Evolutionary conservation across 1,140 invertebrate species (phyloP).

Genomic region (Pseudomyrmex sp.): DNA sequence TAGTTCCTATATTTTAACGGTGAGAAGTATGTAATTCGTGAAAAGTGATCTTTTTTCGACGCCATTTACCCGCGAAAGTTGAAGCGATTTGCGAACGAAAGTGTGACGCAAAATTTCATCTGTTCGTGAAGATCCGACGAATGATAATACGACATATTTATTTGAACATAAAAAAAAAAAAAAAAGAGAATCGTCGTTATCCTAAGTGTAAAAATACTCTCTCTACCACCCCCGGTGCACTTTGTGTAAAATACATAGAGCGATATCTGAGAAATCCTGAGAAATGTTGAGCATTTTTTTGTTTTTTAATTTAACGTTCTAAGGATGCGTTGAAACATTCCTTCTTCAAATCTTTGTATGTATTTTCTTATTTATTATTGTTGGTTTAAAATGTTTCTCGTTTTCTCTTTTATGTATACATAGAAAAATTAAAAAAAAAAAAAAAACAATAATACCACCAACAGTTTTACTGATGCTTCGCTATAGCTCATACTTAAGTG

Average conservation of each 20-base stretch:
- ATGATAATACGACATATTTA: conserved; percentile 15
- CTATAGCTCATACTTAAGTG: conserved; percentile 36
- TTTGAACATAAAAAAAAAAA: conserved; percentile 17
- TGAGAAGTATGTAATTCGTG: conserved; percentile 32
- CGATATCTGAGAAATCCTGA: conserved; percentile 4
- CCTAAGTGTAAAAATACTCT: conserved; percentile 47
- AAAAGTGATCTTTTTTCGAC: not conserved
- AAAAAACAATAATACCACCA: conserved; percentile 5
- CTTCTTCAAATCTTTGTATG: conserved; percentile 45
- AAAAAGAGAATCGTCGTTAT: conserved; percentile 26
- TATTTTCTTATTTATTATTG: conserved; percentile 58
- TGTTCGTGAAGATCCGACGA: not conserved
- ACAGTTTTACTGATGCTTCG: conserved; percentile 26
- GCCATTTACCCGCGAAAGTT: not conserved
- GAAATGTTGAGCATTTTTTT: conserved; percentile 44
- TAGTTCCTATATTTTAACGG: conserved; percentile 60
- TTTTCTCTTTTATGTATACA: conserved; percentile 10
- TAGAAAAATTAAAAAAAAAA: conserved; percentile 30
- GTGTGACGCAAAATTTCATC: not conserved
- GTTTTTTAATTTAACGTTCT: conserved; percentile 38
- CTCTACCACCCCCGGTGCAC: conserved; percentile 37
- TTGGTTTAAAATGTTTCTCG: conserved; percentile 6
- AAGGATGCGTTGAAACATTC: conserved; percentile 56
- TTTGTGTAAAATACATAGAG: conserved; percentile 46
- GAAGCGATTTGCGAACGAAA: conserved; percentile 19